Percentiles rank a stretch among this genome's conserved stretches.
Conservation (phyloP, 2,888 invertebrate species). For the Drosophila anomalata region DNA sequence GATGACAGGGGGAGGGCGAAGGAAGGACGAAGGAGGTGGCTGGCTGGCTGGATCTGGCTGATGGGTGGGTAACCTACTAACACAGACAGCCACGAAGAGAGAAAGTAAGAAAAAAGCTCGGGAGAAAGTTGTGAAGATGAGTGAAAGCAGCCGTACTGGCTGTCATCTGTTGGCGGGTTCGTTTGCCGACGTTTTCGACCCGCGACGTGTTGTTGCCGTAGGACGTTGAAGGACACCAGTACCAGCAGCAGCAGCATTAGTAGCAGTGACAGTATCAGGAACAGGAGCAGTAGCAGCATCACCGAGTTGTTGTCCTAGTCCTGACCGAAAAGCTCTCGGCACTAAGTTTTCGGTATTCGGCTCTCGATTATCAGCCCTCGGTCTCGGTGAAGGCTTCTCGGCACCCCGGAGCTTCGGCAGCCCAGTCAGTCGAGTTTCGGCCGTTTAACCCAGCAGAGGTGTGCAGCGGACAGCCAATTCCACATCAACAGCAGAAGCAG, state of each 20-base stretch:
- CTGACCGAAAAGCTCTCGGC: constrained; percentile 67
- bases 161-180: constrained; percentile 80
- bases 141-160: constrained; percentile 67
- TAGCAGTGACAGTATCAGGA: constrained; percentile 22
- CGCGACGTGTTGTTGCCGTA: constrained; percentile 65
- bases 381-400: constrained; percentile 12
- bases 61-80: constrained; percentile 63
- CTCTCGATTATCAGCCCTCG: constrained; percentile 13
- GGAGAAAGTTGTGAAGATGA: constrained; percentile 56
- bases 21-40: neutral
- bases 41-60: neutral
- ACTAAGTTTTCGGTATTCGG: constrained; percentile 5
- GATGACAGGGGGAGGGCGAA: constrained; percentile 19
- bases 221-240: constrained; percentile 76
- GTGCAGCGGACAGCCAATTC: constrained; percentile 65
- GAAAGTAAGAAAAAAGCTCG: constrained; percentile 47
- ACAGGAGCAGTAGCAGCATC: constrained; percentile 21
- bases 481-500: constrained; percentile 7
- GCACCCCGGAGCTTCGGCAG: neutral
- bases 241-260: constrained; percentile 30
- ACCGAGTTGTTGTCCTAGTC: constrained; percentile 74
- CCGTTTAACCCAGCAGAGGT: constrained; percentile 80
- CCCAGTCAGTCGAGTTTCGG: constrained; percentile 81
- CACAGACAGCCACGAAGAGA: constrained; percentile 16
- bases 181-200: constrained; percentile 69